Conservation (phyloP, 2,888 invertebrate genomes). For the Papilio protenor region DNA sequence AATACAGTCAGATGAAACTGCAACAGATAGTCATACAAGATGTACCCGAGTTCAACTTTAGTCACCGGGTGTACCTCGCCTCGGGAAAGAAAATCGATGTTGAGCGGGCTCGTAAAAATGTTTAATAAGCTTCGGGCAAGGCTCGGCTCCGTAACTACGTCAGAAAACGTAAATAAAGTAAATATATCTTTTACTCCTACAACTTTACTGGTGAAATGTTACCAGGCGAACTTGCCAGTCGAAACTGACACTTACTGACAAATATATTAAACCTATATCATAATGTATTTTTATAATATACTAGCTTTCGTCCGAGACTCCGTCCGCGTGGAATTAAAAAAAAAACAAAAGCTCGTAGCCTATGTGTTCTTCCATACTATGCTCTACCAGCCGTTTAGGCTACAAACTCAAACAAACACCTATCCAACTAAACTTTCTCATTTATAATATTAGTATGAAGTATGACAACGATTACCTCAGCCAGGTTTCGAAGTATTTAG, state of each 20-base stretch:
- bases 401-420: too few species aligned
- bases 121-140: conserved; percentile 35
- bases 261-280: not conserved
- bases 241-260: not conserved
- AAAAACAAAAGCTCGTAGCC: too few species aligned
- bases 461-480: not conserved
- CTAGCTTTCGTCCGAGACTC: too few species aligned
- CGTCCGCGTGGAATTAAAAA: too few species aligned
- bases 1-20: conserved; percentile 9
- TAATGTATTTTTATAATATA: not conserved
- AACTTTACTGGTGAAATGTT: not conserved
- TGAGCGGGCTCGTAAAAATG: conserved; percentile 35
- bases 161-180: conserved; percentile 10
- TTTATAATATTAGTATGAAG: too few species aligned
- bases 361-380: too few species aligned
- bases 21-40: conserved; percentile 9
- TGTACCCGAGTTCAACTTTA: conserved; percentile 7
- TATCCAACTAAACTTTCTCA: too few species aligned
- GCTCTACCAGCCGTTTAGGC: too few species aligned
- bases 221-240: not conserved
- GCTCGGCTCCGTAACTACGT: conserved; percentile 13
- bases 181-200: not conserved
- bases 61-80: conserved; percentile 11
- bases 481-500: not conserved
- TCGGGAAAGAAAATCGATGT: conserved; percentile 34